Evolutionary conservation across 1,140 invertebrate genomes (phyloP), one percentile per base, ranked within the genome.

Genomic region (Platyscapa corneri): DNA sequence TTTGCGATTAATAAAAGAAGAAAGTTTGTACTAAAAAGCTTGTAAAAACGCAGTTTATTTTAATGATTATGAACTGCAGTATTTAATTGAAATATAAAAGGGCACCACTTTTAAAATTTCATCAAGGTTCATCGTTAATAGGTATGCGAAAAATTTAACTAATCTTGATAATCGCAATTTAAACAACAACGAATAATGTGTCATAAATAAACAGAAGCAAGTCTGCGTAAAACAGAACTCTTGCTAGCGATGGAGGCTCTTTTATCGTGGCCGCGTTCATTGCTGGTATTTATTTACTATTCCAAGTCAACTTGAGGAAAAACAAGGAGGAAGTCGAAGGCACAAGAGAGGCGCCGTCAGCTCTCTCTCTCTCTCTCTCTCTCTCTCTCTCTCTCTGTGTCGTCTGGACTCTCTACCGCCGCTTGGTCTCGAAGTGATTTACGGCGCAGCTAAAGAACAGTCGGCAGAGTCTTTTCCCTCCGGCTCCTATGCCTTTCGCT

Each of bases 211-310:
- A 30, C 0, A 49, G 74, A 76, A 30, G 27, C 8, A 49, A 18
- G 5, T 46, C 12, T 1, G 76, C 7, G 14, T 56, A 56, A 64
- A 78, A 16, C 53, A 60, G 53, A 77, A 27, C 76, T 56, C 20
- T 27, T 32, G 27, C 18, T 30, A 18, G 32, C 23, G 56, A 27
- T 37, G 56, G 83, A 74, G 27, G 65, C 82, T 78, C 83, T 84
- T 79, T 84, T 72, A 79, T 79, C 76, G 53, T 32, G 46, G 32
- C 76, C 37, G 74, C 60, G 39, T 49, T 60, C 39, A 46, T 12
- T 49, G 64, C 64, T 27, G 12, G 67, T 83, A 77, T 86, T 86
- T 86, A 83, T 86, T 86, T 80, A 83, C 86, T 84, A 80, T 84
- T 86, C 46, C 75, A n/a, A 79, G 46, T 32, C 32, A 30, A 37